These are phyloP conservation scores for Xestobium rufovillosum DNA, from an alignment of 2,888 invertebrate genomes.

Conservation along the genomic window DNA sequence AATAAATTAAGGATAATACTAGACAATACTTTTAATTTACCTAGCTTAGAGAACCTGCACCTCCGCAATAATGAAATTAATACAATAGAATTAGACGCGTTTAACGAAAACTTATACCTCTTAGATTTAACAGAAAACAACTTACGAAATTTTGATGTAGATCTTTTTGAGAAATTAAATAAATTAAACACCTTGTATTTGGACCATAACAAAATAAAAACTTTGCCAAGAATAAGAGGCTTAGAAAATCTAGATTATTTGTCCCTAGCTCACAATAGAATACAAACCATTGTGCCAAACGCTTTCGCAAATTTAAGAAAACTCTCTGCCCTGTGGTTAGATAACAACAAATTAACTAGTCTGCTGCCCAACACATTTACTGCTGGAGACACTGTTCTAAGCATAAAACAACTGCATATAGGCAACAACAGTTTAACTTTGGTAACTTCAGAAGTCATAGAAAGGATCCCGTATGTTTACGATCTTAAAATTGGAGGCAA, in stretches of 20 bases:
- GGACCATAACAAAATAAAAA: background rate
- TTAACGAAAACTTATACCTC: background rate
- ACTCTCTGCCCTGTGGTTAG: background rate
- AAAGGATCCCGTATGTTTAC: background rate
- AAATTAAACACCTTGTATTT: background rate
- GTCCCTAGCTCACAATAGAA: background rate
- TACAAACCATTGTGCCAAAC: background rate
- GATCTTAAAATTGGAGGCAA: background rate
- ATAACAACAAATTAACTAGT: background rate
- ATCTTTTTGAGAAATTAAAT: background rate
- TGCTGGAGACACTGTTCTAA: too few relatives aligned
- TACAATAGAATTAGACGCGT: background rate
- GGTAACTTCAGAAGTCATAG: background rate
- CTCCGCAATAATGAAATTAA: background rate
- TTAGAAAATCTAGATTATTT: background rate
- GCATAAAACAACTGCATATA: background rate
- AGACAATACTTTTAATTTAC: background rate
- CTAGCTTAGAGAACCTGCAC: background rate
- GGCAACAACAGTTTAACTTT: constrained; percentile 1
- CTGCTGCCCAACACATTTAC: background rate
- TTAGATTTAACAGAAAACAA: background rate
- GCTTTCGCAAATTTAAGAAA: background rate
- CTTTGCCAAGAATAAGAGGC: background rate
- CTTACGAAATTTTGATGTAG: too few relatives aligned
- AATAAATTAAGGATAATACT: background rate